These are phyloP conservation scores for Stictonetta naevosa DNA, from an alignment of 2,113 vertebrate genomes.

Conservation along the genomic window DNA sequence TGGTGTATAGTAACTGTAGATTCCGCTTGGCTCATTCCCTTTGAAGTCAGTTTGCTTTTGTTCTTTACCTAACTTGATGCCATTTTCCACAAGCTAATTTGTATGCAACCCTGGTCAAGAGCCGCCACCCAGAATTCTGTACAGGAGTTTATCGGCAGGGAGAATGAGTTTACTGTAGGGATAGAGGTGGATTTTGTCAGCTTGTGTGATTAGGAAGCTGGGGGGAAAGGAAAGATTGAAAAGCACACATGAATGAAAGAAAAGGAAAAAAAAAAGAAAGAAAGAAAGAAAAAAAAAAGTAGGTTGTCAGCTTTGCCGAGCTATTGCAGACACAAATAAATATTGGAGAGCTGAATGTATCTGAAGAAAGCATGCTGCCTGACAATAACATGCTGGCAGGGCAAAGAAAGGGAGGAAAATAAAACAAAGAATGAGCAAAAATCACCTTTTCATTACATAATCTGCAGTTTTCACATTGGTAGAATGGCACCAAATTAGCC, in stretches of 20 bases:
- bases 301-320: background rate
- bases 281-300: too few relatives aligned
- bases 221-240: background rate
- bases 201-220: background rate
- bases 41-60: conserved; percentile 90
- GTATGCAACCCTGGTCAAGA: conserved; percentile 81
- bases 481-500: background rate
- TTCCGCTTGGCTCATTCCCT: conserved; percentile 58
- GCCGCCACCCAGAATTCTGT: conserved; percentile 87
- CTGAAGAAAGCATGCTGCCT: background rate
- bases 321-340: background rate
- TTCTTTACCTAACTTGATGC: conserved; percentile 88
- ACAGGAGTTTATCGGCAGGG: conserved; percentile 55
- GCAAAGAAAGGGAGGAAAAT: background rate
- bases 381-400: background rate
- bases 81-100: conserved; percentile 85
- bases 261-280: background rate
- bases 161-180: conserved; percentile 72
- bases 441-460: background rate
- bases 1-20: conserved; percentile 73
- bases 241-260: background rate
- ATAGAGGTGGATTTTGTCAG: background rate
- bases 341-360: background rate
- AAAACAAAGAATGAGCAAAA: background rate
- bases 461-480: background rate